Conservation (phyloP, 2,113 vertebrate genomes). For the Oreochromis spilurus region DNA sequence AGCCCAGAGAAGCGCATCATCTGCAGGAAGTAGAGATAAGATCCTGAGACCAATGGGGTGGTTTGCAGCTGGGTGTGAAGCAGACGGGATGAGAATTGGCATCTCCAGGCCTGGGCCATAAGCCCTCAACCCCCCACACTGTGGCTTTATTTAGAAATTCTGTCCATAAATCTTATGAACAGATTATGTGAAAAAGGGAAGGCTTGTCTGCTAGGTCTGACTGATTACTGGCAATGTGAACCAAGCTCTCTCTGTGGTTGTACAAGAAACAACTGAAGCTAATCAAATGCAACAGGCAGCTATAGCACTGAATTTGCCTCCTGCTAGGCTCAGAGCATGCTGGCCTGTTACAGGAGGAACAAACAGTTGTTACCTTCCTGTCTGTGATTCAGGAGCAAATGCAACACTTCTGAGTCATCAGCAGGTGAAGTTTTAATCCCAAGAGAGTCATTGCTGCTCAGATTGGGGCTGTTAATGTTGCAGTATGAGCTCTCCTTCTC, state of each 20-base stretch:
- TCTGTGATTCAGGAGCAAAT: neutral
- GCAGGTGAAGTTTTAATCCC: neutral
- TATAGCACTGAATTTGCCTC: neutral
- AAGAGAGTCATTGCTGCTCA: neutral
- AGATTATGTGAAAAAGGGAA: neutral
- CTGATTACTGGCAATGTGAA: neutral
- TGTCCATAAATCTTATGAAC: neutral
- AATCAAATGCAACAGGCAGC: neutral
- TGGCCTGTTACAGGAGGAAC: neutral
- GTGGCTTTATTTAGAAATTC: neutral
- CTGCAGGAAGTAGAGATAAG: neutral
- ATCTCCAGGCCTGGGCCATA: neutral
- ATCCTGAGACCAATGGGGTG: neutral
- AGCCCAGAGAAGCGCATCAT: rapidly evolving
- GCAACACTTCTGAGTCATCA: neutral
- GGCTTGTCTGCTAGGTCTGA: neutral
- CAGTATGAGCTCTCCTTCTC: too few relatives aligned
- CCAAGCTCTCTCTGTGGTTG: neutral
- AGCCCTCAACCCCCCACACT: neutral
- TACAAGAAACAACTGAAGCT: neutral
- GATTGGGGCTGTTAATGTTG: neutral
- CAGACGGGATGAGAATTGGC: neutral
- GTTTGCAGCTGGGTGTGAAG: neutral
- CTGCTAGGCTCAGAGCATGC: neutral
- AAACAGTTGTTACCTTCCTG: neutral